Conservation (phyloP, 2,113 vertebrate genomes). For the Paralichthys olivaceus region DNA sequence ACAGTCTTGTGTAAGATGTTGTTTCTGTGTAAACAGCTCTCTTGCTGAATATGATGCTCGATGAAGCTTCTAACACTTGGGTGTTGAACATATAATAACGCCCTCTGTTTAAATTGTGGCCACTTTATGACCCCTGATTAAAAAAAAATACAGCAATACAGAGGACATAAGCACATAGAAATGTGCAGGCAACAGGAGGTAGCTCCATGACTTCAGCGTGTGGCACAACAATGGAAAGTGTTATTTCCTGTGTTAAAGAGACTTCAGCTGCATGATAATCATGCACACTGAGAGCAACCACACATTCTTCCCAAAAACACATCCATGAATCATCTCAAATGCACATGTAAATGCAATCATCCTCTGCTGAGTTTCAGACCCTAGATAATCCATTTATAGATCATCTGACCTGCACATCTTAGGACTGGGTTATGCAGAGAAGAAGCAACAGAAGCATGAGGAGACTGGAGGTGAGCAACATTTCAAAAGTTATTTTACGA, state of each 20-base stretch:
- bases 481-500: conserved; percentile 19
- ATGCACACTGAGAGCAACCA: not conserved
- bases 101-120: too few species aligned
- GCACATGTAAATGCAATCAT: not conserved
- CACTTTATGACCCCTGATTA: too few species aligned
- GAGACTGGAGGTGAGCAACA: not conserved
- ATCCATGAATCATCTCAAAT: not conserved
- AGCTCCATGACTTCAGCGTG: not conserved
- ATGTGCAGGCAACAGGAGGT: not conserved
- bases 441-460: conserved; percentile 1
- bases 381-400: not conserved
- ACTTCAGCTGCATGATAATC: not conserved
- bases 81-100: too few species aligned
- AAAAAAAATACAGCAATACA: too few species aligned
- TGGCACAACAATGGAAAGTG: not conserved
- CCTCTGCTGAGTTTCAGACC: not conserved
- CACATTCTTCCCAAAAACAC: not conserved
- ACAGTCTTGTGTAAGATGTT: not conserved
- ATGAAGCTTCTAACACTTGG: too few species aligned
- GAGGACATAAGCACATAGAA: not conserved
- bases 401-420: conserved; percentile 9
- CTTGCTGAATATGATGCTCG: too few species aligned
- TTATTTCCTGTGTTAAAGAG: not conserved
- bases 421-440: not conserved
- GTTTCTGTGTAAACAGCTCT: too few species aligned